These are phyloP conservation scores for Astyanax mexicanus DNA, from an alignment of 2,797 vertebrate species.

Conservation along the genomic window DNA sequence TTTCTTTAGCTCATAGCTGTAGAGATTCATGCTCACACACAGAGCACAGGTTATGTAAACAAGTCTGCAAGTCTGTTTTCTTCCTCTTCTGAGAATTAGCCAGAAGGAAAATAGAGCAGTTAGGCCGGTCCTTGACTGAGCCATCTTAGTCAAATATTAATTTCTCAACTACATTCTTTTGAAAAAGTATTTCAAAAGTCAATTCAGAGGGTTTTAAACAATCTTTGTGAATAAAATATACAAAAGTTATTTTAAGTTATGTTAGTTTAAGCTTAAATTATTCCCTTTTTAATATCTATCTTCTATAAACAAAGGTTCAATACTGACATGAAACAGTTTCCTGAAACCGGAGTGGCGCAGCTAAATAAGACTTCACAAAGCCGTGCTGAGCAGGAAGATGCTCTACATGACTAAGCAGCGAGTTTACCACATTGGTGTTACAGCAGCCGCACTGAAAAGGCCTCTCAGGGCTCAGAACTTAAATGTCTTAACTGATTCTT, in stretches of 20 bases:
- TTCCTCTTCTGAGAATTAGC: background rate
- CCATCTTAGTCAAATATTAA: slow-evolving; percentile 16
- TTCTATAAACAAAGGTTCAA: background rate
- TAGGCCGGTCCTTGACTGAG: background rate
- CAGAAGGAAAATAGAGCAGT: background rate
- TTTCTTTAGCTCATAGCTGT: background rate
- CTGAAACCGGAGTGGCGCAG: background rate
- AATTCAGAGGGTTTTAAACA: too few species aligned
- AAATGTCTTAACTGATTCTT: slow-evolving; percentile 66
- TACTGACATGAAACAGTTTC: slow-evolving; percentile 11
- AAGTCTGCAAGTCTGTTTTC: background rate
- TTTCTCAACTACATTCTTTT: slow-evolving; percentile 11
- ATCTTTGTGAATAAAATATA: too few species aligned
- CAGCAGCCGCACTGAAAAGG: slow-evolving; percentile 36
- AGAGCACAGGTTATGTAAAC: background rate
- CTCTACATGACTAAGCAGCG: slow-evolving; percentile 39
- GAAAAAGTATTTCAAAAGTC: too few species aligned
- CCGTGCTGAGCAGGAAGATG: slow-evolving; percentile 33
- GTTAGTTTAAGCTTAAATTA: too few species aligned
- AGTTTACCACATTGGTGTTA: slow-evolving; percentile 30
- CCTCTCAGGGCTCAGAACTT: slow-evolving; percentile 24
- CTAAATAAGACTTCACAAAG: slow-evolving; percentile 21
- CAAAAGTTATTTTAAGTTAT: too few species aligned
- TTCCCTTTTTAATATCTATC: too few species aligned
- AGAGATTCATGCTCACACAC: background rate